A percentile compares a stretch with the other conserved stretches of the same genome.
Conservation (phyloP, 2,888 invertebrate genomes). For the Empis stercorea region DNA sequence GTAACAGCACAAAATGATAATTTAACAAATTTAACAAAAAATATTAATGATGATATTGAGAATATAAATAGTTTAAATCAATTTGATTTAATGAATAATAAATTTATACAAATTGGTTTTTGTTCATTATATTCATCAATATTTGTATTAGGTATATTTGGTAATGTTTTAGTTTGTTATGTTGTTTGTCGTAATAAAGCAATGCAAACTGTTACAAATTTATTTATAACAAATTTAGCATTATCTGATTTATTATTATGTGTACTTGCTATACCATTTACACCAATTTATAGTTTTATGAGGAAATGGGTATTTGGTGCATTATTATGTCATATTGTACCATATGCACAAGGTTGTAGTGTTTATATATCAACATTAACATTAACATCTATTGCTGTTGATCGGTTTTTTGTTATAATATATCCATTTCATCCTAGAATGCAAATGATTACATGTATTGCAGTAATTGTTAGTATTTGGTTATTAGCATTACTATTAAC, state of each 20-base stretch:
- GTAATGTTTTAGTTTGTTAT: conserved; percentile 84
- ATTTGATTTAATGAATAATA: not conserved
- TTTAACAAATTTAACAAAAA: too few species aligned
- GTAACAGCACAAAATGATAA: too few species aligned
- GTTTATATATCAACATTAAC: conserved; percentile 97
- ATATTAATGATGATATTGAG: too few species aligned
- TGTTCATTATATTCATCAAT: not conserved
- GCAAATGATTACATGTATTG: conserved; percentile 73
- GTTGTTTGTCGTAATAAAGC: conserved; percentile 85
- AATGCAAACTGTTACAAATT: conserved; percentile 97
- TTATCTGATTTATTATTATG: conserved; percentile 89
- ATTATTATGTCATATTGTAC: conserved; percentile 78
- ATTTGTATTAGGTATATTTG: conserved; percentile 56
- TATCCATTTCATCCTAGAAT: conserved; percentile 90
- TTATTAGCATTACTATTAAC: conserved; percentile 75
- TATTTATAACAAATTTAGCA: conserved; percentile 94
- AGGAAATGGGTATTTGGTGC: conserved; percentile 89
- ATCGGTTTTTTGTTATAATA: conserved; percentile 93
- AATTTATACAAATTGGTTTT: not conserved
- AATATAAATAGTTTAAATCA: too few species aligned
- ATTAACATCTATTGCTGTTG: conserved; percentile 92
- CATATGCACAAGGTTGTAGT: conserved; percentile 88
- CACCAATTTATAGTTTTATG: conserved; percentile 86
- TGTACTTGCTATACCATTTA: conserved; percentile 88
- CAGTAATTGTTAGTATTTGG: conserved; percentile 85